Evolutionary conservation across 2,113 vertebrate genomes (phyloP), one percentile per base, ranked within the genome.

Genomic region (Tor tambroides): DNA sequence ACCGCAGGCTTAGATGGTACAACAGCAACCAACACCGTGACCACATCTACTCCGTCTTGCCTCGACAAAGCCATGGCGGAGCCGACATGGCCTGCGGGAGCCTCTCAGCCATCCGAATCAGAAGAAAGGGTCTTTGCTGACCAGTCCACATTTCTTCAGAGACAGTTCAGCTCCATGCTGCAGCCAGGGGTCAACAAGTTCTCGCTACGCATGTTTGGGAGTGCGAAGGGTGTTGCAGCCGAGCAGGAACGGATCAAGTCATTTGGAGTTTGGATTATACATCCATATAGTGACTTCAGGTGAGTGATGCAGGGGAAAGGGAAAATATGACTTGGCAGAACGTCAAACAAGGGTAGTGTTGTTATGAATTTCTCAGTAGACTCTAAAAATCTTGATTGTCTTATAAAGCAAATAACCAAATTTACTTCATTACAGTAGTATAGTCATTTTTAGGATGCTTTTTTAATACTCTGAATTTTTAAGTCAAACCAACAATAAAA

Each of bases 241-340:
- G 98, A 99, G 90, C 98, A 99, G 93, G 96, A 96, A 91, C 94
- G 98, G 95, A 96, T 99, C 93, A 97, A 96, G 92, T 97, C 97
- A 91, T 97, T 97, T 91, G 97, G 97, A 87, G 96, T 98, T 92
- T 99, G 98, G 97, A 98, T 99, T 91, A 99, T 99, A 89, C 98
- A 99, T 92, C 98, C 98, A 0, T 98, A 98, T 95, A 99, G 98
- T 88, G 97, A 99, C 91, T 99, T 99, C 96, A 98, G 98, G 98
- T 99, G 96, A 96, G 23, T 6, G 65, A 89, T n/a, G 82, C 19
- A 93, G 35, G 30, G 17, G 38, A 12, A 35, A 9, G 46, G 82
- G 30, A 71, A 71, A 54, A 71, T 72, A 56, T 71, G 46, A 72
- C 28, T 41, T 23, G 43, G 41, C 63, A 32, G 12, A 30, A 19